Conservation (phyloP, 2,888 invertebrate species). For the Dryocosmus kuriphilus region DNA sequence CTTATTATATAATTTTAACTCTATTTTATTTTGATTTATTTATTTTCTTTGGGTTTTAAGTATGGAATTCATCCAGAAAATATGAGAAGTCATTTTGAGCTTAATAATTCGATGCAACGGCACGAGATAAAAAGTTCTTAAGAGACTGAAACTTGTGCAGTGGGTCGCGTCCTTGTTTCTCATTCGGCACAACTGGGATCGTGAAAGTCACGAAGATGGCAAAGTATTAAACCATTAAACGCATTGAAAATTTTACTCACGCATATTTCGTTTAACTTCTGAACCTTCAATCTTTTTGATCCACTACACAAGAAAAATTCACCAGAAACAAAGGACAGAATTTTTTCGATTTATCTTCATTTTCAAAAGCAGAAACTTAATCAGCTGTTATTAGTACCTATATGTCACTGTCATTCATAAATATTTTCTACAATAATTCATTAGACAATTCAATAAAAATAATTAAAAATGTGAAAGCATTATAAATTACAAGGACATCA, state of each 20-base stretch:
- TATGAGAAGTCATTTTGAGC: neutral
- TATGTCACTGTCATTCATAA: too few species aligned
- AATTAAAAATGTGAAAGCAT: too few species aligned
- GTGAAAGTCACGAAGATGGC: conserved; percentile 38
- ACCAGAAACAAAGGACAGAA: neutral
- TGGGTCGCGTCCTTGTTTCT: conserved; percentile 37
- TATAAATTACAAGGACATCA: too few species aligned
- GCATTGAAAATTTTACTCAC: conserved; percentile 28
- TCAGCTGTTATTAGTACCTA: too few species aligned
- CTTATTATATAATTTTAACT: too few species aligned
- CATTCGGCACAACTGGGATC: conserved; percentile 24
- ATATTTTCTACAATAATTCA: too few species aligned
- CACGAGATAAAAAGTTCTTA: conserved; percentile 1
- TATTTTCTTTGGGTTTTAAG: neutral
- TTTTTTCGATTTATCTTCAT: too few species aligned
- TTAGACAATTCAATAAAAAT: too few species aligned
- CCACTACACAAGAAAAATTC: neutral
- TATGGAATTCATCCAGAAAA: neutral
- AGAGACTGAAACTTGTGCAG: conserved; percentile 13
- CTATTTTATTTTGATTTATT: neutral
- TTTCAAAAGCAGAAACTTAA: too few species aligned
- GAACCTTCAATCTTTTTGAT: neutral
- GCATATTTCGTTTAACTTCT: conserved; percentile 21
- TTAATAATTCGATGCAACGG: neutral
- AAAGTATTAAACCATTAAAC: conserved; percentile 25